Evolutionary conservation across 1,140 invertebrate genomes (phyloP).

Genomic region (Dysdera silvatica): DNA sequence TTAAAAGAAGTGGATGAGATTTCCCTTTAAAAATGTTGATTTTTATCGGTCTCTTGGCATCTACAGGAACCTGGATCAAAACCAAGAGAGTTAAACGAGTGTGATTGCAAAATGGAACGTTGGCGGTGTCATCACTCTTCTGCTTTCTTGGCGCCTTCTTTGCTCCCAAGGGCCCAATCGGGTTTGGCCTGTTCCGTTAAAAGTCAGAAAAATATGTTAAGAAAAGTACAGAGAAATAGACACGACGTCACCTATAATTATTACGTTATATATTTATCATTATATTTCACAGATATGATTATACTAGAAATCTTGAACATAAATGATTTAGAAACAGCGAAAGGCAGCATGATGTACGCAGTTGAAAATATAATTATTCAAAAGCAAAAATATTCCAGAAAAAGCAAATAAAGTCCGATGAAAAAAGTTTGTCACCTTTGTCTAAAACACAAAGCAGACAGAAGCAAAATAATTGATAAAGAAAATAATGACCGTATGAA

Average conservation of each 20-base stretch:
- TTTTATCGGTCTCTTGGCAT: no score
- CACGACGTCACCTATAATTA: no score
- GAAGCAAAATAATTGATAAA: background rate
- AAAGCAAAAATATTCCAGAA: background rate
- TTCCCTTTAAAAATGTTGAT: no score
- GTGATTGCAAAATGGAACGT: conserved; percentile 25
- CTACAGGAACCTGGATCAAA: no score
- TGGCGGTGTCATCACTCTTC: conserved; percentile 19
- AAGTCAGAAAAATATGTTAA: background rate
- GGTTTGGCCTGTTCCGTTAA: conserved; percentile 11
- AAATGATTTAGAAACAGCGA: background rate
- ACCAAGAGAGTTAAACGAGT: no score
- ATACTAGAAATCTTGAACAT: no score
- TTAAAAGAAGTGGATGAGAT: no score
- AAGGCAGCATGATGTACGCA: no score
- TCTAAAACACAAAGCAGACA: background rate
- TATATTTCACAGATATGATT: no score
- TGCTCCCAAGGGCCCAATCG: conserved; percentile 27
- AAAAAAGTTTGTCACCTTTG: background rate
- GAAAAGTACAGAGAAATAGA: background rate
- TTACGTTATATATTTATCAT: no score
- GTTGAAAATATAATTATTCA: background rate
- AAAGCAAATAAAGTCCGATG: background rate
- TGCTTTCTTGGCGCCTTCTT: conserved; percentile 15
- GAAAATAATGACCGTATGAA: no score